Base-by-base conservation (phyloP, 1,140 invertebrate species). In the Conus ventricosus region DNA sequence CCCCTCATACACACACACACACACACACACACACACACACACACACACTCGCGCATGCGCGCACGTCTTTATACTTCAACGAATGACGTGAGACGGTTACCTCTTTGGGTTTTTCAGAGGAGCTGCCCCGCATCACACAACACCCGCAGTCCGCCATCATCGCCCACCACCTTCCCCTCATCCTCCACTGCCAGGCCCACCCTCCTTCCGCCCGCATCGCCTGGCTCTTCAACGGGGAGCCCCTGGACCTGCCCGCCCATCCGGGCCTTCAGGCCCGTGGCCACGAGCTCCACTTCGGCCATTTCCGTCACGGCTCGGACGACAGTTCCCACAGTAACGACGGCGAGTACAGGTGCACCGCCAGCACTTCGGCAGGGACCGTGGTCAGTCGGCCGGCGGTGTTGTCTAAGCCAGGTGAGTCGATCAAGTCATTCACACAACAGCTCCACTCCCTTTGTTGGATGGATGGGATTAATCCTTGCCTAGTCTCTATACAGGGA, bases 341-440 rank as follows among this genome's bases (percentile, higher is more conserved):
- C 25, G 88, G 88, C 10, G 88, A 89, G 81, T 89, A 89, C 81
- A 0, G 88, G 51, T 89, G 88, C 39, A 89, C 88, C 11, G 88
- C 88, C 85, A 87, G 84, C 27, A 89, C 85, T 51, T 54, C 7
- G 8, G n/a, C 75, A 4, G 88, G 88, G 39, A 87, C 85, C 7
- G 67, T 89, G 17, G 78, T 89, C 78, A 87, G 85, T 27, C 57
- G 83, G 57, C 88, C 88, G 10, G 88, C 88, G 0, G 27, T 84
- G 4, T 23, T 89, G 88, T 87, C 85, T 11, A 83, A 25, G 25
- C 88, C 88, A 53, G 88, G 88, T 89, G 57, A 57, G 88, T 87
- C 39, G 39, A 3, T 39, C 39, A 39, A 39, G 39, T 39, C 39
- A 39, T 39, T 39, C 39, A 39, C 39, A 39, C 39, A 3, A 39